These are phyloP conservation scores for Acanthurus lineatus DNA, from an alignment of 2,797 vertebrate species.

Conservation along the genomic window DNA sequence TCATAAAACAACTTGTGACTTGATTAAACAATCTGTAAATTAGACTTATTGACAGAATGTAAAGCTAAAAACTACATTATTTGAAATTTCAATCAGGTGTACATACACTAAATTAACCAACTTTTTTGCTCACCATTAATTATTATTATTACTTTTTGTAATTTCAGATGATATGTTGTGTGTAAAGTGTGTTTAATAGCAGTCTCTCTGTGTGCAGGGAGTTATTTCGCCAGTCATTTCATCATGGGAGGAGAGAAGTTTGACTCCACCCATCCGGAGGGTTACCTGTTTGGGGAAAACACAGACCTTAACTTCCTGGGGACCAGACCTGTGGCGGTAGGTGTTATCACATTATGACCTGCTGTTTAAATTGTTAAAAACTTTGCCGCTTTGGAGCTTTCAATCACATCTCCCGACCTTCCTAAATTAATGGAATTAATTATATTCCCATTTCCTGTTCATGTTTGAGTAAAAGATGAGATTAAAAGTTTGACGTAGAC, in stretches of 20 bases:
- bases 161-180: neutral
- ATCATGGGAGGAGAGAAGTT: conserved; percentile 99
- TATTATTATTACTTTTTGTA: neutral
- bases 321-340: conserved; percentile 93
- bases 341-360: conserved; percentile 44
- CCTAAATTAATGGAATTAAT: neutral
- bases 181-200: conserved; percentile 14
- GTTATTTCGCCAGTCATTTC: conserved; percentile 98
- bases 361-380: neutral
- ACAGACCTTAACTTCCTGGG: conserved; percentile 99
- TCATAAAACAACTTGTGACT: too few species aligned
- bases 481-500: too few species aligned
- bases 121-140: neutral
- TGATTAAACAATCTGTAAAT: neutral
- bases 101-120: neutral
- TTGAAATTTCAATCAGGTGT: neutral
- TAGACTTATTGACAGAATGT: neutral
- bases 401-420: neutral
- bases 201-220: conserved; percentile 84
- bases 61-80: neutral
- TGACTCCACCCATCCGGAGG: conserved; percentile 96
- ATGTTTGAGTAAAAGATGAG: neutral
- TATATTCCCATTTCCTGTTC: neutral
- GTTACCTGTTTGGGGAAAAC: conserved; percentile 99
- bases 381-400: conserved; percentile 4